phyloP scores from a whole-genome alignment of 2,113 vertebrate genomes.

The Apodemus speciosus region DNA sequence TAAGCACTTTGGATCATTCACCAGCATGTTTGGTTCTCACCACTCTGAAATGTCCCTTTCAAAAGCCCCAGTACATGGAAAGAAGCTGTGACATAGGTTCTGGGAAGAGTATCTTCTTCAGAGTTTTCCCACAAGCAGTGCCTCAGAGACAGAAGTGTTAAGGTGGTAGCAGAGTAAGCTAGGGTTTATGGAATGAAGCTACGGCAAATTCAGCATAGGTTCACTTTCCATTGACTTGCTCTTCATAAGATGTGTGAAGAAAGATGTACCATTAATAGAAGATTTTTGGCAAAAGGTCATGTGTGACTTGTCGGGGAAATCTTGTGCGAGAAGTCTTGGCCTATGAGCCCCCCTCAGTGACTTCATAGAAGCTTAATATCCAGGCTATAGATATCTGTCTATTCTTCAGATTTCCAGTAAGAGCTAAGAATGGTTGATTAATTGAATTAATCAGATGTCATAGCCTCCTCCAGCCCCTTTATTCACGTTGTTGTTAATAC shows the following conservation, averaged over 20 bases:
- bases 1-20: background rate
- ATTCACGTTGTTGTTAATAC: background rate
- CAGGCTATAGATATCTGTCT: background rate
- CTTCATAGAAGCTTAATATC: background rate
- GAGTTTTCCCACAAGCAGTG: background rate
- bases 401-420: background rate
- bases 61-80: background rate
- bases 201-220: background rate
- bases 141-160: background rate
- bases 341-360: background rate
- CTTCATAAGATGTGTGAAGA: constrained; percentile 6
- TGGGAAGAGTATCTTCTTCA: background rate
- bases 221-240: background rate
- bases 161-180: background rate
- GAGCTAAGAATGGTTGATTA: background rate
- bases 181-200: background rate
- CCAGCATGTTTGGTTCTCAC: background rate
- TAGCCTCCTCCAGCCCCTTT: background rate
- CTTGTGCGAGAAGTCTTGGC: background rate
- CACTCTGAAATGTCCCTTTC: background rate
- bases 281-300: background rate
- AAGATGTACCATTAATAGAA: background rate
- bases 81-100: background rate
- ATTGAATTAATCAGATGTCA: background rate
- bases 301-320: background rate